Base-by-base conservation (phyloP, 2,797 vertebrate species). In the Lutjanus campechanus region DNA sequence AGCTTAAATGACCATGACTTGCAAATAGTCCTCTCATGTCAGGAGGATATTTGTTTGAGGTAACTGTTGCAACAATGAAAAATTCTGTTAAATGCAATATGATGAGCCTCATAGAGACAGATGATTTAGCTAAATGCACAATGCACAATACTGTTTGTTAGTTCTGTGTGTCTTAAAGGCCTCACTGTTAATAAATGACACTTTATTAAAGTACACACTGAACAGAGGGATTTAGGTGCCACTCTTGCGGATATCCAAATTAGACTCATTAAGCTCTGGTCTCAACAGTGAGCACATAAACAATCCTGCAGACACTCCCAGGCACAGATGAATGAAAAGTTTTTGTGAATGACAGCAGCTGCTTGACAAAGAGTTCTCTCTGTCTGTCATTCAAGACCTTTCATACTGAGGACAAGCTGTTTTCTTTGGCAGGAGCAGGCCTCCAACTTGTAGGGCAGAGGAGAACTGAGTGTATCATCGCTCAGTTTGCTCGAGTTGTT, bases 281-380 rank as follows among this genome's bases (percentile, higher is more conserved):
- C 79, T 83, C 66, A 68, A 84, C 72, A 82, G 59, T 46, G 58
- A 80, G 69, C 64, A 73, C 62, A 77, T 69, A 81, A 71, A 78
- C 61, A 86, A 69, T 70, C 78, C 53, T 11, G 46, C n/a, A 79
- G 84, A 86, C 92, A 84, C 90, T 80, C 82, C 83, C 85, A 70
- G 17, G 17, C 46, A 73, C 69, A 77, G 62, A 72, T 91, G 87
- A 92, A 92, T 85, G 90, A 92, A 91, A 85, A 40, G 2, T 16
- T 79, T 92, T 91, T 92, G 80, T 91, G 90, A 82, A 92, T 93
- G 90, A 92, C 87, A 89, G 69, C 53, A 71, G 73, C 69, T 61
- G 76, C 72, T 66, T 84, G 79, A 79, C 69, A 50, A 82, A 74
- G 40, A 64, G 11, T 85, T 67, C 25, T 79, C 40, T 71, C 75